Evolutionary conservation across 2,888 invertebrate species (phyloP).

Genomic region (Ennomos quercinarius): DNA sequence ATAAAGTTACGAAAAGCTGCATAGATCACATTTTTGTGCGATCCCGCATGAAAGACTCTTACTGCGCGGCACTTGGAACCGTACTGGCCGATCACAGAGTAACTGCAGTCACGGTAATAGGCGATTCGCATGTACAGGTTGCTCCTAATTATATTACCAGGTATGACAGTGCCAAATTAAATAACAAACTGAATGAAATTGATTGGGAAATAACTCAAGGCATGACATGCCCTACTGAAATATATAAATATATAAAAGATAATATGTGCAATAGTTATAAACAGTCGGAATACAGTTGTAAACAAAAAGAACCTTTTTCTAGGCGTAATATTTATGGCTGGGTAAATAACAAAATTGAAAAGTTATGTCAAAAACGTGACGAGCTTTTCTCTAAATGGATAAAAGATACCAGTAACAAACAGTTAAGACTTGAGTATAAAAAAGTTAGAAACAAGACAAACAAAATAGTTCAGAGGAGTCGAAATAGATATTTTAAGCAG

Average conservation of each 20-base stretch:
- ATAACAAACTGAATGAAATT: neutral
- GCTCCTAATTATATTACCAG: slow-evolving; percentile 1
- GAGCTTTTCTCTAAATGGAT: slow-evolving; percentile 3
- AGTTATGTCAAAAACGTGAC: slow-evolving; percentile 4
- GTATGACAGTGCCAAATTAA: neutral
- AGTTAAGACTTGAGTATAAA: neutral
- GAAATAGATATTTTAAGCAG: neutral
- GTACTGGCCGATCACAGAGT: neutral
- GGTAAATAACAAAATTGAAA: slow-evolving; percentile 5
- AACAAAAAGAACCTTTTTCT: neutral
- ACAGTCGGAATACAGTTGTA: neutral
- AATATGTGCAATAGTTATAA: slow-evolving; percentile 3
- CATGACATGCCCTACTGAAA: neutral
- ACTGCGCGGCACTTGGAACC: too few relatives aligned
- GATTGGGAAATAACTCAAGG: neutral
- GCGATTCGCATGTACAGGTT: neutral
- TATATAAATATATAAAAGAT: neutral
- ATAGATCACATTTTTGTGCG: slow-evolving; percentile 6
- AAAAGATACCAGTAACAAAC: slow-evolving; percentile 8
- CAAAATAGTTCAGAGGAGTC: slow-evolving; percentile 1
- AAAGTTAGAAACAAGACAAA: too few relatives aligned
- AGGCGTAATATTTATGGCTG: neutral
- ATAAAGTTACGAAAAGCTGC: neutral
- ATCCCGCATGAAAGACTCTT: neutral
- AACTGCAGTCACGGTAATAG: neutral